These are phyloP conservation scores for Mesorhabditis spiculigera DNA, from an alignment of 2,888 invertebrate genomes.

Conservation along the genomic window DNA sequence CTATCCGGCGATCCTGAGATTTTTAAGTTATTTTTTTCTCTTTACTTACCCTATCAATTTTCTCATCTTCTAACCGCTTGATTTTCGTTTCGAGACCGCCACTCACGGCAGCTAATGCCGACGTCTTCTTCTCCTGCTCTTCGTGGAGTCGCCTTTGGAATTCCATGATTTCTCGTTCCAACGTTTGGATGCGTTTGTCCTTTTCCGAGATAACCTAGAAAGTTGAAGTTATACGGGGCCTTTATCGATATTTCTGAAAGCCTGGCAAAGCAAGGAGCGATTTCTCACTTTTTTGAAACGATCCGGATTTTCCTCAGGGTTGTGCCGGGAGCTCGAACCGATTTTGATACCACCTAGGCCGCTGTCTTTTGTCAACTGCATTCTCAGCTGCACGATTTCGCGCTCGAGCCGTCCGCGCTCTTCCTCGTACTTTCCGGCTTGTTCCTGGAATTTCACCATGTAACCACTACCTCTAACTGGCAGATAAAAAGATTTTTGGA, in stretches of 20 bases:
- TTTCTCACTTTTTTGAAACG: not conserved
- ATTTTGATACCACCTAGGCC: not conserved
- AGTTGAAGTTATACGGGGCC: too few species aligned
- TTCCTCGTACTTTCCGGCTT: slow-evolving; percentile 70
- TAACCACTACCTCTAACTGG: slow-evolving; percentile 77
- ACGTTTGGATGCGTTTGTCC: not conserved
- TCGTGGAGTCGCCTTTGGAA: slow-evolving; percentile 28
- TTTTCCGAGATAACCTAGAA: not conserved
- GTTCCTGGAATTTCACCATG: slow-evolving; percentile 79
- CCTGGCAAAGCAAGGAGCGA: not conserved
- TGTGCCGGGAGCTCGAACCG: not conserved
- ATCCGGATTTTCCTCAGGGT: not conserved
- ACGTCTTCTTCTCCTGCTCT: slow-evolving; percentile 27
- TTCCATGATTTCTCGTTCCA: not conserved
- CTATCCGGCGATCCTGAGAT: slow-evolving; percentile 19
- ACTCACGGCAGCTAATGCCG: slow-evolving; percentile 23
- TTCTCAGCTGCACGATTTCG: slow-evolving; percentile 71
- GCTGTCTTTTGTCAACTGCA: slow-evolving; percentile 35
- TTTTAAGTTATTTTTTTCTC: slow-evolving; percentile 5
- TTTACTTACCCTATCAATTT: slow-evolving; percentile 14
- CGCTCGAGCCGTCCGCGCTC: slow-evolving; percentile 79
- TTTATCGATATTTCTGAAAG: too few species aligned
- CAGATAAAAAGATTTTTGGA: slow-evolving; percentile 10
- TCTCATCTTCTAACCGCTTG: slow-evolving; percentile 29
- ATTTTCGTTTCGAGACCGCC: slow-evolving; percentile 29